Percentiles rank a stretch among this genome's conserved stretches.
Evolutionary conservation across 2,113 vertebrate genomes (phyloP).

Genomic region (Suncus etruscus): DNA sequence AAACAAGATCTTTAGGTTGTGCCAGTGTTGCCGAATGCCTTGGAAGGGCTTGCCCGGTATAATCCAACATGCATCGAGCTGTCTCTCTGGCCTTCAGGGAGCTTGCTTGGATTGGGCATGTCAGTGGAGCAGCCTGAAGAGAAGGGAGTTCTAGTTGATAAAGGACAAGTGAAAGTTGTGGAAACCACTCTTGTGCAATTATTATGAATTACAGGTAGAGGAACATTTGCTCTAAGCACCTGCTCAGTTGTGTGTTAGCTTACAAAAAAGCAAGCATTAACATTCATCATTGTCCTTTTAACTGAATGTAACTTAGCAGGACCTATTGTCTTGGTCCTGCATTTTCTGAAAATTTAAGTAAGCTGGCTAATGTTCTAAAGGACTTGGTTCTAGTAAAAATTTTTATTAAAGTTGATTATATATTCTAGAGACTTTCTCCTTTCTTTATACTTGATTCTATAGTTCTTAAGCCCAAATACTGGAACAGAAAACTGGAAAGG

Average conservation of each 20-base stretch:
- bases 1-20: slow-evolving; percentile 2
- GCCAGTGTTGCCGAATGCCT: not conserved
- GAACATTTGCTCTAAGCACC: not conserved
- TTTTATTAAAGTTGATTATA: not conserved
- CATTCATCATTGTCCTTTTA: not conserved
- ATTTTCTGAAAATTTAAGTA: not conserved
- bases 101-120: not conserved
- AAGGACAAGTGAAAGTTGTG: not conserved
- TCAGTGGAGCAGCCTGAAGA: not conserved
- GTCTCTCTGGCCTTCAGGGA: not conserved
- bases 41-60: not conserved
- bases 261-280: not conserved
- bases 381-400: not conserved
- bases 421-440: not conserved
- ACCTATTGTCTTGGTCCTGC: not conserved
- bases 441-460: not conserved
- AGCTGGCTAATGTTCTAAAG: not conserved
- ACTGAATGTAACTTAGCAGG: not conserved
- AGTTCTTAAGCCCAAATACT: not conserved
- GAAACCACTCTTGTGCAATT: not conserved
- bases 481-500: not conserved
- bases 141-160: not conserved
- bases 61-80: not conserved
- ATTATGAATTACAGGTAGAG: not conserved
- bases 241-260: not conserved